Conservation (phyloP, 1,140 invertebrate genomes). For the Druon quercuslanigerum region DNA sequence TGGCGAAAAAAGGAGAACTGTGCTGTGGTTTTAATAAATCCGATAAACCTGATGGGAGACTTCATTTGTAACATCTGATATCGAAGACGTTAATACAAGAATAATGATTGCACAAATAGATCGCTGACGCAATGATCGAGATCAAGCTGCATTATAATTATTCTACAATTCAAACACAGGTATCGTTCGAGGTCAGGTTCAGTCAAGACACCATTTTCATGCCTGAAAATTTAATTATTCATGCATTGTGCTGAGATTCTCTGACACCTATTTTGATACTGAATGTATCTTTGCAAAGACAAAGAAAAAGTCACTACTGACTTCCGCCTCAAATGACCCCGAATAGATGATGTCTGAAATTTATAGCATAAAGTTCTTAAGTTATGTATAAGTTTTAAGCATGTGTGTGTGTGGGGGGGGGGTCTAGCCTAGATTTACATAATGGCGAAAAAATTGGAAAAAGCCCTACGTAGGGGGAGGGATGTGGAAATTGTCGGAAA, state of each 20-base stretch:
- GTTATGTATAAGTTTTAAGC: too few relatives aligned
- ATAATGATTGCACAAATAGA: constrained; percentile 10
- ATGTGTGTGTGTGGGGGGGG: too few relatives aligned
- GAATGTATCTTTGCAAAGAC: background rate
- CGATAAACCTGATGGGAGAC: background rate
- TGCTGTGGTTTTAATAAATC: background rate
- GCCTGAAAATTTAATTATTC: constrained; percentile 11
- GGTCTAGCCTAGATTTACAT: too few relatives aligned
- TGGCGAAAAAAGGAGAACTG: background rate
- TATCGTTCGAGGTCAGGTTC: constrained; percentile 29
- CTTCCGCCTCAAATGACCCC: too few relatives aligned
- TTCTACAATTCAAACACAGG: constrained; percentile 3
- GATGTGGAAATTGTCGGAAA: too few relatives aligned
- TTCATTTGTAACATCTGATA: constrained; percentile 11
- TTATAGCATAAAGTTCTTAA: too few relatives aligned
- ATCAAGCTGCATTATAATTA: constrained; percentile 23
- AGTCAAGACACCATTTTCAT: constrained; percentile 11
- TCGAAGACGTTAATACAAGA: background rate
- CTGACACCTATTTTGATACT: background rate
- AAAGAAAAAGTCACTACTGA: too few relatives aligned
- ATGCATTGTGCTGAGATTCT: constrained; percentile 17
- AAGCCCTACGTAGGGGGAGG: too few relatives aligned
- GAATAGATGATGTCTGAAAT: too few relatives aligned
- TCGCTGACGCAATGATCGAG: constrained; percentile 9
- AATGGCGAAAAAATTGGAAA: too few relatives aligned